Percentiles rank a stretch among this genome's conserved stretches.
Evolutionary conservation across 1,140 invertebrate genomes (phyloP).

Genomic region (Brachystomella parvula): DNA sequence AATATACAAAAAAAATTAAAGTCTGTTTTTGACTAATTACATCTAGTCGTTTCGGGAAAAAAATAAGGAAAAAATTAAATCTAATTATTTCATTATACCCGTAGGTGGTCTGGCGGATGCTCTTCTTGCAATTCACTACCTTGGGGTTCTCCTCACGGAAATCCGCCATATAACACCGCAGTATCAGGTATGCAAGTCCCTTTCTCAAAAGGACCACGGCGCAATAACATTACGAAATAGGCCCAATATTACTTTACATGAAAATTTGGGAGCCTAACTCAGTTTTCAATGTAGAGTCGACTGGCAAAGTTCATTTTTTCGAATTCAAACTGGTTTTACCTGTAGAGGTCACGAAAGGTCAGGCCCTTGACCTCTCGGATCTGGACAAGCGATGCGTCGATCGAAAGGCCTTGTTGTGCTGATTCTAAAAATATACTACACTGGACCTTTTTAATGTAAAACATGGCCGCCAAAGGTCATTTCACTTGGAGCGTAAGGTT

Average conservation of each 20-base stretch:
- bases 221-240: neutral
- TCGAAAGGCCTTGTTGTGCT: too few relatives aligned
- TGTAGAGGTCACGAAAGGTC: too few relatives aligned
- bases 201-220: neutral
- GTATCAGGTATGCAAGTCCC: constrained; percentile 62
- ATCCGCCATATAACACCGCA: constrained; percentile 79
- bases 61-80: neutral
- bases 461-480: too few relatives aligned
- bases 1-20: too few relatives aligned
- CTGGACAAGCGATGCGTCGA: too few relatives aligned
- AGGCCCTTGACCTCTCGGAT: too few relatives aligned
- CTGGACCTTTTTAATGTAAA: too few relatives aligned
- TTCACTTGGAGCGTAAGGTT: too few relatives aligned
- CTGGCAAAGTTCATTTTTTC: neutral
- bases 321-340: neutral
- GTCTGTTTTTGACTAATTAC: neutral
- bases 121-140: constrained; percentile 88
- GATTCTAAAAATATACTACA: too few relatives aligned
- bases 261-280: neutral
- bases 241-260: neutral
- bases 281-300: neutral
- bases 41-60: neutral
- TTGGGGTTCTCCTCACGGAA: constrained; percentile 85
- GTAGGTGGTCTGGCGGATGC: constrained; percentile 54
- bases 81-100: neutral